Base-by-base conservation (phyloP, 1,140 invertebrate species). In the Aphelenchoides avenae region DNA sequence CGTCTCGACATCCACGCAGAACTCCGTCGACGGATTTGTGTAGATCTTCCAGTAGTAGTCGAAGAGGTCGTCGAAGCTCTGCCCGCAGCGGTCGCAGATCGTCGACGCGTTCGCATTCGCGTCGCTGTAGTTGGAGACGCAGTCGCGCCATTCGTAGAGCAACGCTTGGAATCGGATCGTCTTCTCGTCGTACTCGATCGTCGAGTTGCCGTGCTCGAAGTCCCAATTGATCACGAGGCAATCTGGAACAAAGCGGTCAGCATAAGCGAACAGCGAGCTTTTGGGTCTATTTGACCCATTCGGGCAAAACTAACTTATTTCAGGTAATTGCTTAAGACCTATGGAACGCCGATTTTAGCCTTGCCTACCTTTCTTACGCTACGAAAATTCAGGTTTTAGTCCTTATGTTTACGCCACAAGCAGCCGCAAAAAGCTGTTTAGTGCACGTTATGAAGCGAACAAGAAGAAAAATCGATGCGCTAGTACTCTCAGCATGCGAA, bases 41-140 rank as follows among this genome's bases (percentile, higher is more conserved):
- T 73, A 71, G 42, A 71, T 72, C 39, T 71, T 59, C 70, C 70
- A 71, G 39, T 74, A 71, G 44, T 49, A 71, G 7, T 37, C 48
- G 40, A 73, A 71, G 3, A 71, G 50, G 18, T 40, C 30, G 30
- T 74, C 62, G 37, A 70, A 74, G 13, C 34, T 20, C n/a, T 53
- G 44, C 39, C 49, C 53, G 31, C 70, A 71, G 1, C 31, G 5
- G 4, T 52, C 33, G 29, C 70, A 71, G 37, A 71, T 72, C 27
- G 60, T 69, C 9, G 49, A 33, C 27, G 66, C 68, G 3, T 39
- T 37, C 7, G 26, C 9, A 3, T 53, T 33, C 0, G 20, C 11
- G 1, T 20, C 22, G 1, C 54, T 60, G 22, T 49, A 60, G 34
- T 71, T 71, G 2, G 46, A 52, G n/a, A 73, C 54, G 42, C 69